A percentile compares a stretch with the other conserved stretches of the same genome.
Conservation (phyloP, 2,113 vertebrate genomes). For the Cyprinodon tularosa region DNA sequence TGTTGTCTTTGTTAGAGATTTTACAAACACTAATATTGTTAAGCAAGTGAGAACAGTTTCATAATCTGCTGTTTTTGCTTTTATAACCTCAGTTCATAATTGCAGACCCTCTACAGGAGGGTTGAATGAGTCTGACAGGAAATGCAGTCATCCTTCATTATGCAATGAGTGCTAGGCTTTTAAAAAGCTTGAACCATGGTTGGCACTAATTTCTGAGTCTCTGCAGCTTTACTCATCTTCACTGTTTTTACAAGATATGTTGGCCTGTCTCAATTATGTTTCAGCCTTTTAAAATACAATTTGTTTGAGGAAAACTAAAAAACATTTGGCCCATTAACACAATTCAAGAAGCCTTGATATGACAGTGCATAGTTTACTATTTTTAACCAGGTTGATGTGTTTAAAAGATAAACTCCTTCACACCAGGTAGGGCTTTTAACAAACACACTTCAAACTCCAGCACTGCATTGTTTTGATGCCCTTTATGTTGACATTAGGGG, state of each 20-base stretch:
- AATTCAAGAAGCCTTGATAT: slow-evolving; percentile 10
- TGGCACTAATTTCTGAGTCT: not conserved
- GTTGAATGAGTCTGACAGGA: not conserved
- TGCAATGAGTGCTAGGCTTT: slow-evolving; percentile 4
- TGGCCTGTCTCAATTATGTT: not conserved
- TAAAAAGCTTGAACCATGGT: slow-evolving; percentile 3
- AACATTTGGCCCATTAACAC: not conserved
- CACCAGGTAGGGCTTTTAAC: slow-evolving; percentile 1
- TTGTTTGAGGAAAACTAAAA: too few species aligned
- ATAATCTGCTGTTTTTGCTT: slow-evolving; percentile 10
- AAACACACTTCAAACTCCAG: slow-evolving; percentile 34
- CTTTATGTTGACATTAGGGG: slow-evolving; percentile 65
- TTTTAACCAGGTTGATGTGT: not conserved
- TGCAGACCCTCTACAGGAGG: not conserved
- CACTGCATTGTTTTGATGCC: slow-evolving; percentile 52
- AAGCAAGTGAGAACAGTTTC: not conserved
- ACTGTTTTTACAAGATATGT: not conserved
- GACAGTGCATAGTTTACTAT: not conserved
- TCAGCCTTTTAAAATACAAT: not conserved
- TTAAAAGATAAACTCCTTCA: slow-evolving; percentile 1
- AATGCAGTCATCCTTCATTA: slow-evolving; percentile 1
- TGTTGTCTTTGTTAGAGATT: too few species aligned
- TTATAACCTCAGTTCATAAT: not conserved
- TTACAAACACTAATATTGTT: too few species aligned
- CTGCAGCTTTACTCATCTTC: not conserved